Evolutionary conservation across 2,797 vertebrate species (phyloP).

Genomic region (Holocentrus rufus): DNA sequence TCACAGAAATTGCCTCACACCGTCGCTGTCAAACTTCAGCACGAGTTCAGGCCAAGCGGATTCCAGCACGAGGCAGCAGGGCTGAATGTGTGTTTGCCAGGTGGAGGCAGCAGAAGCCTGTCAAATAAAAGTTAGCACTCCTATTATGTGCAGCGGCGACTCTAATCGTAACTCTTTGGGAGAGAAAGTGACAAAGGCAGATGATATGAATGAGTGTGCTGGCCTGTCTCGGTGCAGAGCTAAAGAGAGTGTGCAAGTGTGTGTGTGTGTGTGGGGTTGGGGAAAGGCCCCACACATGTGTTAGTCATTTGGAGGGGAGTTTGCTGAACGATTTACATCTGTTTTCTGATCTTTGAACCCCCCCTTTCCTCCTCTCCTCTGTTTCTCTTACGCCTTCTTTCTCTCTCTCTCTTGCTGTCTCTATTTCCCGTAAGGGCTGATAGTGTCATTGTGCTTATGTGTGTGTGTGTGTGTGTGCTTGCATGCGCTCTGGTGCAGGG

Average conservation of each 20-base stretch:
- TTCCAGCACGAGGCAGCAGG: neutral
- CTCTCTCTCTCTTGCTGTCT: slow-evolving; percentile 46
- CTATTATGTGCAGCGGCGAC: slow-evolving; percentile 19
- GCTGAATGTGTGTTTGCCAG: slow-evolving; percentile 36
- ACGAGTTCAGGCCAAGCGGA: slow-evolving; percentile 43
- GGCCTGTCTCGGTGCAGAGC: slow-evolving; percentile 8
- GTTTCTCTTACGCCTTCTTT: slow-evolving; percentile 2
- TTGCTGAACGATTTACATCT: slow-evolving; percentile 83
- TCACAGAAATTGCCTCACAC: neutral
- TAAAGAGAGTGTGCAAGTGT: slow-evolving; percentile 16
- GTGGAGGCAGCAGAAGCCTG: slow-evolving; percentile 31
- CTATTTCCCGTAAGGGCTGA: slow-evolving; percentile 70
- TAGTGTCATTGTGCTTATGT: slow-evolving; percentile 59
- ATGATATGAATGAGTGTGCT: slow-evolving; percentile 42
- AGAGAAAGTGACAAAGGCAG: slow-evolving; percentile 46
- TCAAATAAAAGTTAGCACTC: slow-evolving; percentile 24
- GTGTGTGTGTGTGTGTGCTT: slow-evolving; percentile 20
- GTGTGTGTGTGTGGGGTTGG: slow-evolving; percentile 43
- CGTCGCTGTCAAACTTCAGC: slow-evolving; percentile 62
- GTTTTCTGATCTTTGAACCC: slow-evolving; percentile 87
- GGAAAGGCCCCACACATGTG: slow-evolving; percentile 79
- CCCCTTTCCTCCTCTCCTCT: slow-evolving; percentile 50
- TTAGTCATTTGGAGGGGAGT: slow-evolving; percentile 83
- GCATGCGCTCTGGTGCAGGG: slow-evolving; percentile 22
- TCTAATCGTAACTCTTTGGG: neutral